phyloP scores from a whole-genome alignment of 1,140 invertebrate genomes.

The Eriocheir sinensis region DNA sequence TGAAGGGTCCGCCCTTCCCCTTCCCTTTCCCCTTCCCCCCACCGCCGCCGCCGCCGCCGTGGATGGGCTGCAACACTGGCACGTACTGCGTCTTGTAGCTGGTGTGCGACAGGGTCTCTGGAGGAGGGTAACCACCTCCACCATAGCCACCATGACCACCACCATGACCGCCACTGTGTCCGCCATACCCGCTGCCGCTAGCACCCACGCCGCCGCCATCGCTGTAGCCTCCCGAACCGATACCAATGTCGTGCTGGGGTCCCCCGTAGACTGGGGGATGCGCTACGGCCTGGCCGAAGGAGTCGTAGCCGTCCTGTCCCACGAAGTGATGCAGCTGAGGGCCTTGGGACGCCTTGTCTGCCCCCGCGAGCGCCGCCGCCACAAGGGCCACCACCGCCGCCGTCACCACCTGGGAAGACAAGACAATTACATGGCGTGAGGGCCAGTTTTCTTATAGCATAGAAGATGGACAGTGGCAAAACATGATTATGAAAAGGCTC shows the following conservation, averaged over 20 bases:
- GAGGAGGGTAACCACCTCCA: constrained; percentile 51
- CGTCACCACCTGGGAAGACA: too few species aligned
- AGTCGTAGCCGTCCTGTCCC: constrained; percentile 58
- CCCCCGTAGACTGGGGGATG: constrained; percentile 39
- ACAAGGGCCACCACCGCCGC: too few species aligned
- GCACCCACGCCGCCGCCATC: background rate
- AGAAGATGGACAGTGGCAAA: too few species aligned
- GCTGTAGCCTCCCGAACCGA: background rate
- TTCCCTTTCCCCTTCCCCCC: constrained; percentile 49
- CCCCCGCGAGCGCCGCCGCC: constrained; percentile 29
- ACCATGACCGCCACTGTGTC: background rate
- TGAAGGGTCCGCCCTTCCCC: constrained; percentile 39
- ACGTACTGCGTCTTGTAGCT: constrained; percentile 59
- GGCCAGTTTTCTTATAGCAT: too few species aligned
- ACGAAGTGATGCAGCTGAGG: constrained; percentile 55
- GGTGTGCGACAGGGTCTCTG: constrained; percentile 19
- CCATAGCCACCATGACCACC: constrained; percentile 27
- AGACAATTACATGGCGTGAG: too few species aligned
- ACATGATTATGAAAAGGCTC: too few species aligned
- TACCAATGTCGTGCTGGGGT: constrained; percentile 40
- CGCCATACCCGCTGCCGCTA: background rate
- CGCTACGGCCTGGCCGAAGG: constrained; percentile 54
- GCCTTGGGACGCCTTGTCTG: constrained; percentile 25
- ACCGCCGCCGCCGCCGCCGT: background rate
- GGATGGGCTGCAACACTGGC: background rate